Base-by-base conservation (phyloP, 2,113 vertebrate genomes). In the Oxyruncus cristatus region DNA sequence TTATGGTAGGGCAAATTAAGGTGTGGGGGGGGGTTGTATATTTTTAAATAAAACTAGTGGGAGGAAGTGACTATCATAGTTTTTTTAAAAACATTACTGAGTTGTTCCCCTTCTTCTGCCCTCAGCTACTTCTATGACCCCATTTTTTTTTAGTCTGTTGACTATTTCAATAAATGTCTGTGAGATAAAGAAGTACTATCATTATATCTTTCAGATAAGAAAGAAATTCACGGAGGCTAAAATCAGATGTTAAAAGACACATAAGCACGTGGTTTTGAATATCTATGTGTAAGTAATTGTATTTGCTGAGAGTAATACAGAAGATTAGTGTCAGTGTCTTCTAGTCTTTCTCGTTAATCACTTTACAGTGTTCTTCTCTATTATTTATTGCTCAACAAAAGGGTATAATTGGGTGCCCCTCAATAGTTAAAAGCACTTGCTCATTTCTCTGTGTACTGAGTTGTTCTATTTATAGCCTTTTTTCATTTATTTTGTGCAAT, bases 401-500 rank as follows among this genome's bases (percentile, higher is more conserved):
- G 37, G 15, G 66, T 4, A 13, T 33, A 55, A 93, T 80, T 63
- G 71, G 6, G 8, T 84, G 55, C 44, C 46, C 9, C 12, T 71
- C 35, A 77, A 35, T 1, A 80, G 50, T 32, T 59, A 73, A 79
- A 85, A 91, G 46, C 42, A 83, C 39, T 91, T 93, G 15, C 20
- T 67, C 17, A 12, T 88, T 86, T 68, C 21, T 56, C 66, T 62
- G 32, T 3, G 0, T 46, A 42, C 28, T 11, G 11, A 62, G 28
- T 61, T 67, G 12, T 32, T 80, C 76, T 89, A 78, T 90, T 95
- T 89, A 65, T 61, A 81, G 74, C 1, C 0, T 39, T 65, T 90
- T 88, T 66, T 88, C 8, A 30, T 37, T 77, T 91, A 42, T 84
- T 93, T 92, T 63, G 8, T 81, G 85, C 85, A 95, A 94, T 59